A percentile compares a stretch with the other conserved stretches of the same genome.
Conservation (phyloP, 2,888 invertebrate species). For the Ophion obscuratus region DNA sequence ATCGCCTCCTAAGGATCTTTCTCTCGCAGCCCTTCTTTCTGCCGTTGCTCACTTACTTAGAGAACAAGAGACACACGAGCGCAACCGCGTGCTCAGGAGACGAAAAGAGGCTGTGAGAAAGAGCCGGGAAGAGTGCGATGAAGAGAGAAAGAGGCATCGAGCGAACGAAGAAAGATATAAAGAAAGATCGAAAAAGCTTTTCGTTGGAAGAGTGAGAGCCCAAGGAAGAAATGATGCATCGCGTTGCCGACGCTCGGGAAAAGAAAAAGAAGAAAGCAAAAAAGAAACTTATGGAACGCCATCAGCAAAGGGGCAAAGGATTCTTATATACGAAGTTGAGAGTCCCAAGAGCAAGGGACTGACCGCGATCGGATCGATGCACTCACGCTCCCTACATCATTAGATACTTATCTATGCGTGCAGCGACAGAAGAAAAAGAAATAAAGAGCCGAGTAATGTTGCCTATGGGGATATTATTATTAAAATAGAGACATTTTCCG, state of each 20-base stretch:
- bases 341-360: conserved; percentile 47
- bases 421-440: conserved; percentile 33
- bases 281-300: conserved; percentile 45
- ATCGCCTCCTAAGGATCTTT: conserved; percentile 79
- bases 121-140: conserved; percentile 25
- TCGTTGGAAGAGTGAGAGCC: conserved; percentile 51
- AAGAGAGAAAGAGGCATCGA: conserved; percentile 42
- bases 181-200: conserved; percentile 63
- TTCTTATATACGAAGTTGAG: conserved; percentile 43
- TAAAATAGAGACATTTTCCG: conserved; percentile 54
- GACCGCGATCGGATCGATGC: conserved; percentile 62
- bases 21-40: conserved; percentile 62
- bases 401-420: conserved; percentile 64
- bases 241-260: conserved; percentile 71
- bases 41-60: conserved; percentile 63
- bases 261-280: conserved; percentile 41
- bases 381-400: conserved; percentile 62
- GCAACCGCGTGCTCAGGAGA: conserved; percentile 32
- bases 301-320: conserved; percentile 55
- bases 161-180: conserved; percentile 44
- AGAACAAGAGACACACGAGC: conserved; percentile 51
- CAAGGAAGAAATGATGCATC: conserved; percentile 76
- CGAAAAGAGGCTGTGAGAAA: conserved; percentile 10
- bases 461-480: conserved; percentile 52
- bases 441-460: conserved; percentile 41